These are phyloP conservation scores for Pogonocherus hispidulus DNA, from an alignment of 2,888 invertebrate genomes.

Conservation along the genomic window DNA sequence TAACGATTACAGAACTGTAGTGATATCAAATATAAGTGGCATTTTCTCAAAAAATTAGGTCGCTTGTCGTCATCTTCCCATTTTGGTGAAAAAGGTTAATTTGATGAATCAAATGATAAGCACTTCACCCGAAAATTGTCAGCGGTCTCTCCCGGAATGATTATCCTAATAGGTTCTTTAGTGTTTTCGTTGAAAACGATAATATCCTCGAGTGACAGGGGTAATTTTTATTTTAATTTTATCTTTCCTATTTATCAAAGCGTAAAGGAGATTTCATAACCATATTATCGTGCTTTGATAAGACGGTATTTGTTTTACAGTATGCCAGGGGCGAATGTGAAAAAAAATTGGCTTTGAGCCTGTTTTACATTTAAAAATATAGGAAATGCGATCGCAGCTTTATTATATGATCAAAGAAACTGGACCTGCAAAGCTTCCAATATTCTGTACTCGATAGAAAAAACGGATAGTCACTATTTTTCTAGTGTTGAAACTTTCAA, in stretches of 20 bases:
- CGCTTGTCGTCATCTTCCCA: neutral
- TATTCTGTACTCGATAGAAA: neutral
- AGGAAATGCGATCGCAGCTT: neutral
- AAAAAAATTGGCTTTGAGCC: neutral
- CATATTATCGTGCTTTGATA: neutral
- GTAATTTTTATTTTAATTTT: neutral
- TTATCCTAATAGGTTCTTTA: neutral
- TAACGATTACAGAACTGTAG: neutral
- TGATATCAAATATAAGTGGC: neutral
- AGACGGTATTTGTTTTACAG: neutral
- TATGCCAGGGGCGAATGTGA: neutral
- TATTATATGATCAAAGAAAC: neutral
- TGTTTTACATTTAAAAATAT: neutral
- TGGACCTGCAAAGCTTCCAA: neutral
- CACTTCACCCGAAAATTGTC: neutral
- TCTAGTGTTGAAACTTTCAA: no score
- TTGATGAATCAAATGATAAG: constrained; percentile 4
- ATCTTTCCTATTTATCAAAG: neutral
- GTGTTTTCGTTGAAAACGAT: neutral
- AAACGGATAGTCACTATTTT: no score
- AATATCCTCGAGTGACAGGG: neutral
- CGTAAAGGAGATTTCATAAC: neutral
- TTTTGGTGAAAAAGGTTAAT: neutral
- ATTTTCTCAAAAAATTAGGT: constrained; percentile 2
- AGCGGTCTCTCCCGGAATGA: neutral